phyloP scores from a whole-genome alignment of 2,888 invertebrate genomes.

The Lucinisca nassula region DNA sequence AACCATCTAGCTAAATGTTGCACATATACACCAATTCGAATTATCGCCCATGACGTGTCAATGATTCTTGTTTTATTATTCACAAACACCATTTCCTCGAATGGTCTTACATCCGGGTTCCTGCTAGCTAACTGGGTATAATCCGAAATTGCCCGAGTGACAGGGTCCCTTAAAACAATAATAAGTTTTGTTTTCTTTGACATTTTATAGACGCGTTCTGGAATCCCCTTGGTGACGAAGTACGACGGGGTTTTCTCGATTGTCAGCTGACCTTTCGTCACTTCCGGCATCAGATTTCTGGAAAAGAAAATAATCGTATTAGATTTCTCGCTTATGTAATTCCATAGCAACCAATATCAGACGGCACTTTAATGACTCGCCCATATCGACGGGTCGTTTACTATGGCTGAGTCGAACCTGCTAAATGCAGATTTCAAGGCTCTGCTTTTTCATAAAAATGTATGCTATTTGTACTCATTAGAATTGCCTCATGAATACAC shows the following conservation, averaged over 20 bases:
- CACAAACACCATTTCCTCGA: slow-evolving; percentile 88
- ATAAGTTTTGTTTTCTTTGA: slow-evolving; percentile 94
- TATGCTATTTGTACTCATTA: no score
- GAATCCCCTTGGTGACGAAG: slow-evolving; percentile 96
- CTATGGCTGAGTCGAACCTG: not conserved
- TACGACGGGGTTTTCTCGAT: slow-evolving; percentile 98
- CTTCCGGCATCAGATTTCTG: slow-evolving; percentile 95
- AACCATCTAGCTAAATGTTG: slow-evolving; percentile 95
- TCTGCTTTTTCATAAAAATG: not conserved
- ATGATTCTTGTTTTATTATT: slow-evolving; percentile 93
- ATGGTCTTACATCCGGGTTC: slow-evolving; percentile 80
- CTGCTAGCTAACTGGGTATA: slow-evolving; percentile 93
- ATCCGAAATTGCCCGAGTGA: slow-evolving; percentile 96
- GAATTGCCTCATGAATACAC: no score
- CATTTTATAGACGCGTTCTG: slow-evolving; percentile 94
- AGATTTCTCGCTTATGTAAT: not conserved
- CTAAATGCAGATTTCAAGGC: not conserved
- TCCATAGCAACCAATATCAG: not conserved
- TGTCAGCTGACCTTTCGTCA: slow-evolving; percentile 94
- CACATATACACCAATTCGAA: slow-evolving; percentile 93
- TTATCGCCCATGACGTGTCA: slow-evolving; percentile 94
- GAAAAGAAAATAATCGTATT: slow-evolving; percentile 70
- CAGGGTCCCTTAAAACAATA: slow-evolving; percentile 96
- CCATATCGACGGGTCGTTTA: no score
- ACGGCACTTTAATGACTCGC: not conserved